Base-by-base conservation (phyloP, 1,140 invertebrate genomes). In the Drosophila cardini region DNA sequence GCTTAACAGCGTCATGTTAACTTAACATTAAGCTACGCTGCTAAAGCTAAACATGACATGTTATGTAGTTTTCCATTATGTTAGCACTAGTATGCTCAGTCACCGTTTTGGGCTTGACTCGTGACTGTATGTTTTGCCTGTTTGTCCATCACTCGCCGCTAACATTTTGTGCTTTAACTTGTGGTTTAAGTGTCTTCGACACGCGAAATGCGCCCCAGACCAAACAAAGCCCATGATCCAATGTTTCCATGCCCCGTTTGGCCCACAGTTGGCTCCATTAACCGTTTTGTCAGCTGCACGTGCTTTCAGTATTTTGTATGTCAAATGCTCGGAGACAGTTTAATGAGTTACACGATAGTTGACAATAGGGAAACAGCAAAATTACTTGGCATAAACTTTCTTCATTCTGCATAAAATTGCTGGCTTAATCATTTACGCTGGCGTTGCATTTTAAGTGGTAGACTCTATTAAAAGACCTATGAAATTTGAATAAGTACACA, bases 181-280 rank as follows among this genome's bases (percentile, higher is more conserved):
- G 87, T 71, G 90, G 79, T 79, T 87, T 83, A 91, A 91, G 90
- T 91, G 85, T 91, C 84, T 91, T 91, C 58, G 81, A 76, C 90
- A 91, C 90, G 90, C 89, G 82, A 91, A 84, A 79, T 75, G 64
- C 75, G 76, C 53, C 72, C 78, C 62, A 77, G 50, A 58, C 70
- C 32, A 71, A 65, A 26, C 38, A 40, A 53, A 26, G 21, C 43
- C 43, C 43, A 45, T 18, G 15, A 11, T 40, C 8, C 43, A 5
- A 43, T 5, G 42, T 7, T 6, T 6, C 15, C 5, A 45, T 45
- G 38, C 32, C 64, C 56, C 52, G 55, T 58, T 3, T 26, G 21
- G 21, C 43, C 42, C 45, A 42, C 15, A n/a, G 16, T 7, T 36
- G 36, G 13, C 11, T 60, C 32, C 40, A 58, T 62, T 67, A 65